These are phyloP conservation scores for Ichneumon xanthorius DNA, from an alignment of 2,888 invertebrate species.

Conservation along the genomic window DNA sequence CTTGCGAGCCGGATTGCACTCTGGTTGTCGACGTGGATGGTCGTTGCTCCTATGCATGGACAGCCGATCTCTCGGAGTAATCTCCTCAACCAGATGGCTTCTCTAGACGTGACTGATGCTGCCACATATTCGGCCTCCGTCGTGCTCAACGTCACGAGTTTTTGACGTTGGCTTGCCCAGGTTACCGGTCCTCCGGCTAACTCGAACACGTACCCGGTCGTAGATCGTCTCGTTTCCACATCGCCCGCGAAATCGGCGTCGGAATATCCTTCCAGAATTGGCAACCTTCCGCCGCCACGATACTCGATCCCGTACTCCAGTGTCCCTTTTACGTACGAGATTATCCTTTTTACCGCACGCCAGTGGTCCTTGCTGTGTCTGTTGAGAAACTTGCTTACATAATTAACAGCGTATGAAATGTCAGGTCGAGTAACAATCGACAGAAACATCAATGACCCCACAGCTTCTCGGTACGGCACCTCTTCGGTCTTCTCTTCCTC, in stretches of 20 bases:
- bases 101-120: too few relatives aligned
- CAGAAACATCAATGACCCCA: not conserved
- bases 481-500: not conserved
- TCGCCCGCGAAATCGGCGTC: too few relatives aligned
- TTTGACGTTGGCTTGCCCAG: too few relatives aligned
- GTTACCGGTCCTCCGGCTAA: too few relatives aligned
- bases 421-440: not conserved
- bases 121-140: slow-evolving; percentile 64
- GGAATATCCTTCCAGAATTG: too few relatives aligned
- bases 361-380: not conserved
- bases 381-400: not conserved
- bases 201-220: too few relatives aligned
- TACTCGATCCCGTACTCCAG: not conserved
- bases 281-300: not conserved
- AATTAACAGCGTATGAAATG: not conserved
- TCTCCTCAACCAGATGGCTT: too few relatives aligned
- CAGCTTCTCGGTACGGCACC: not conserved
- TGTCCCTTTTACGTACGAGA: not conserved
- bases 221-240: too few relatives aligned
- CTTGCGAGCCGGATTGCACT: too few relatives aligned
- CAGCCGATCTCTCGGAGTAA: too few relatives aligned
- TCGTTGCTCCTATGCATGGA: too few relatives aligned
- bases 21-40: too few relatives aligned
- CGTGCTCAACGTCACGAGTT: slow-evolving; percentile 1
- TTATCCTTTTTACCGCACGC: not conserved